Conservation (phyloP, 2,113 vertebrate genomes). For the Sylvia atricapilla region DNA sequence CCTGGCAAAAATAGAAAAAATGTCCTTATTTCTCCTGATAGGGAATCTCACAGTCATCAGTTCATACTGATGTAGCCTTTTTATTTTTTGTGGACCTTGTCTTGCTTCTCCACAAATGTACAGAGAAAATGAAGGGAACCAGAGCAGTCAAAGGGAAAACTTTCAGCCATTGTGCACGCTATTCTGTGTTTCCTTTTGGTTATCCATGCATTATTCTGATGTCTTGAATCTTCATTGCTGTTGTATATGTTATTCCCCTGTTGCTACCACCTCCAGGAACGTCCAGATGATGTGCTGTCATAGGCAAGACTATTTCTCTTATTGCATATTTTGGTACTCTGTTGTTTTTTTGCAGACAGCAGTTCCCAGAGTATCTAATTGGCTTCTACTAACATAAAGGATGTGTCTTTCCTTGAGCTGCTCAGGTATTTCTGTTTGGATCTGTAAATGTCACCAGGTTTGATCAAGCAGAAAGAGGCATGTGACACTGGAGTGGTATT, state of each 20-base stretch:
- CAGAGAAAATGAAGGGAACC: neutral
- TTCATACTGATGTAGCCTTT: neutral
- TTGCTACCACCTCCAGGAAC: neutral
- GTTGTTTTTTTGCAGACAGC: neutral
- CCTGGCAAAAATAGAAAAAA: neutral
- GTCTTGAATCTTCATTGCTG: neutral
- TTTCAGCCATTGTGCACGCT: neutral
- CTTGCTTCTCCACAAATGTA: neutral
- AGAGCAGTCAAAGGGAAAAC: neutral
- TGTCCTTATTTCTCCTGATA: neutral
- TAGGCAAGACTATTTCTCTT: neutral
- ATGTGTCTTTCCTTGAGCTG: neutral
- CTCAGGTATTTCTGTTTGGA: neutral
- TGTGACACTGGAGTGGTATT: neutral
- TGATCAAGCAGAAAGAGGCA: neutral
- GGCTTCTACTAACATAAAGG: neutral
- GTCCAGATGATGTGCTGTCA: neutral
- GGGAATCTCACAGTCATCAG: neutral
- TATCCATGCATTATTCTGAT: neutral
- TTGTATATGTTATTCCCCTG: neutral
- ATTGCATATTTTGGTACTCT: neutral
- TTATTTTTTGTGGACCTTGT: neutral
- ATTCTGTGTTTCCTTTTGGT: neutral
- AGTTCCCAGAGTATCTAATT: neutral
- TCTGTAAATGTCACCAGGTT: neutral